Conservation (phyloP, 2,888 invertebrate genomes). For the Scrobipalpa costella region DNA sequence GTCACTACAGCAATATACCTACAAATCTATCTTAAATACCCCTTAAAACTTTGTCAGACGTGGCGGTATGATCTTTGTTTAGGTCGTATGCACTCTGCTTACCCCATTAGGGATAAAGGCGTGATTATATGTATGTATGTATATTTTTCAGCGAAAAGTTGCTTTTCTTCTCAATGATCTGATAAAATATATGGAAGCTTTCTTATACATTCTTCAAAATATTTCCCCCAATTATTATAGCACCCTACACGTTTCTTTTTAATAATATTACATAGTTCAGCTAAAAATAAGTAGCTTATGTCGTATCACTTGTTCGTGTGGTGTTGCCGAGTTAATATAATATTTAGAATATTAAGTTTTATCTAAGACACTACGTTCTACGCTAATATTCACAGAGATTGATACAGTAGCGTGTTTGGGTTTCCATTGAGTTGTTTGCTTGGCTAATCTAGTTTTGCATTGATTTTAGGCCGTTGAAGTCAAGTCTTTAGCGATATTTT, state of each 20-base stretch:
- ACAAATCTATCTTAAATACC: too few relatives aligned
- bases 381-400: slow-evolving; percentile 79
- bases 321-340: slow-evolving; percentile 70
- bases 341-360: slow-evolving; percentile 78
- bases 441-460: slow-evolving; percentile 8
- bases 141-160: too few relatives aligned
- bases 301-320: slow-evolving; percentile 78
- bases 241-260: neutral
- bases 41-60: too few relatives aligned
- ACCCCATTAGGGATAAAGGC: too few relatives aligned
- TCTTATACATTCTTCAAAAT: neutral
- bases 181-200: neutral
- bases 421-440: slow-evolving; percentile 18
- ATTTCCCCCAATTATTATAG: neutral
- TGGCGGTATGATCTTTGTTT: too few relatives aligned
- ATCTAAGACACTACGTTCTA: slow-evolving; percentile 78
- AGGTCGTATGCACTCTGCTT: too few relatives aligned
- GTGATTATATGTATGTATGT: too few relatives aligned
- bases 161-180: too few relatives aligned
- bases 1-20: too few relatives aligned
- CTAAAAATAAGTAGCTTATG: slow-evolving; percentile 68
- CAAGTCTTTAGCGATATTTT: neutral
- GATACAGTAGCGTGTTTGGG: slow-evolving; percentile 50
- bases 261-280: slow-evolving; percentile 52
- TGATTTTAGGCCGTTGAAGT: neutral